Conservation (phyloP, 2,888 invertebrate genomes). For the Pinctada fucata region DNA sequence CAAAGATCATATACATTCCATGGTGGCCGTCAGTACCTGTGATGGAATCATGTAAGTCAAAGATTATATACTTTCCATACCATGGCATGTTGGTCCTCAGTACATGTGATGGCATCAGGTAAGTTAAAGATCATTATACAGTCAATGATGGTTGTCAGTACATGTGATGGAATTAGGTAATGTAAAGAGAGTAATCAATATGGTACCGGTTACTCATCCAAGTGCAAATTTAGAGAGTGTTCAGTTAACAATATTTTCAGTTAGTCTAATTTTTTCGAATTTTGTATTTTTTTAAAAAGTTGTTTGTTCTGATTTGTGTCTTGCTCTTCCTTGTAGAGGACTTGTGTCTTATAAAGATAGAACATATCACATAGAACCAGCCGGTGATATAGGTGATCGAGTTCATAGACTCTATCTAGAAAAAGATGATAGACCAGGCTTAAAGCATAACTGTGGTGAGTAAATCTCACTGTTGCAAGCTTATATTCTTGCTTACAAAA, state of each 20-base stretch:
- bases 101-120: slow-evolving; percentile 69
- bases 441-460: slow-evolving; percentile 16
- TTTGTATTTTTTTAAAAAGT: no score
- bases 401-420: slow-evolving; percentile 32
- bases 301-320: no score
- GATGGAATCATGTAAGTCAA: slow-evolving; percentile 85
- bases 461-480: no score
- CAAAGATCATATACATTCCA: slow-evolving; percentile 82
- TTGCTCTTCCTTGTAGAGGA: slow-evolving; percentile 31
- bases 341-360: slow-evolving; percentile 26
- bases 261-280: no score
- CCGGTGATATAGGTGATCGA: slow-evolving; percentile 9
- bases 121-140: slow-evolving; percentile 82
- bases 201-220: no score
- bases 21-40: slow-evolving; percentile 86
- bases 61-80: no score
- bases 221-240: no score
- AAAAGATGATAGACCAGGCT: slow-evolving; percentile 18
- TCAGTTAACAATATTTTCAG: no score
- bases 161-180: slow-evolving; percentile 87
- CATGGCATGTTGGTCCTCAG: no score
- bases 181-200: no score
- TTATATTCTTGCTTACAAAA: no score
- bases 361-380: slow-evolving; percentile 68
- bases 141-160: slow-evolving; percentile 84